Evolutionary conservation across 2,888 invertebrate genomes (phyloP), one percentile per base, ranked within the genome.

Genomic region (Epistrophe eligans): DNA sequence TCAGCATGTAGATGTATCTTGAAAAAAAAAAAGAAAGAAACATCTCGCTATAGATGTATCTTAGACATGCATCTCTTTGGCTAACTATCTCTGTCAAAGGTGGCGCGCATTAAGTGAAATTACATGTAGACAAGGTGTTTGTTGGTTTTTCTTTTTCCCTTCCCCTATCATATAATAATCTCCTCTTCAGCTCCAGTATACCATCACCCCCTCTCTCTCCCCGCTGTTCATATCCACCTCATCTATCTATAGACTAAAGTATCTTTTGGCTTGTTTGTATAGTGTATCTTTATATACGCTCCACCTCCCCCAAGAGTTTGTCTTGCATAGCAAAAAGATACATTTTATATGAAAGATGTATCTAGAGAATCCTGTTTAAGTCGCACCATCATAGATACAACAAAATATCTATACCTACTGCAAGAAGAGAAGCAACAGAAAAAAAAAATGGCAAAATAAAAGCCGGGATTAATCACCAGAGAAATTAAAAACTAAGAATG

Each of bases 101-200:
- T 87, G 87, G 87, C 76, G 87, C 83, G 87, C 87, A 87, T 87
- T 87, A 87, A 87, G 87, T 87, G 87, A 87, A 87, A 87, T 87
- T 87, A 83, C 87, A 87, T 87, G 87, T 87, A 83, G 87, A 87
- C 87, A 87, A 87, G 87, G 87, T 87, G 87, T 87, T 83, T 87
- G 87, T 87, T 87, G 79, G 83, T 87, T 87, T 87, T 83, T 87
- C 83, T 66, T 71, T 19, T 52, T 38, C 38, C 24, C 43, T 15
- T 13, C 52, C 15, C 15, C 52, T 55, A 28, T 13, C 52, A 38
- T 60, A 62, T 43, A 24, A 40, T 38, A 43, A 62, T 24, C 62
- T 43, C 15, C 10, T 24, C 62, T 43, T 55, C 15, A 15, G n/a
- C 15, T 24, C 24, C 11, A 13, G 13, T 52, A 8, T 0, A 28